Percentiles rank a stretch among this genome's conserved stretches.
Evolutionary conservation across 2,113 vertebrate genomes (phyloP).

Genomic region (Zootoca vivipara): DNA sequence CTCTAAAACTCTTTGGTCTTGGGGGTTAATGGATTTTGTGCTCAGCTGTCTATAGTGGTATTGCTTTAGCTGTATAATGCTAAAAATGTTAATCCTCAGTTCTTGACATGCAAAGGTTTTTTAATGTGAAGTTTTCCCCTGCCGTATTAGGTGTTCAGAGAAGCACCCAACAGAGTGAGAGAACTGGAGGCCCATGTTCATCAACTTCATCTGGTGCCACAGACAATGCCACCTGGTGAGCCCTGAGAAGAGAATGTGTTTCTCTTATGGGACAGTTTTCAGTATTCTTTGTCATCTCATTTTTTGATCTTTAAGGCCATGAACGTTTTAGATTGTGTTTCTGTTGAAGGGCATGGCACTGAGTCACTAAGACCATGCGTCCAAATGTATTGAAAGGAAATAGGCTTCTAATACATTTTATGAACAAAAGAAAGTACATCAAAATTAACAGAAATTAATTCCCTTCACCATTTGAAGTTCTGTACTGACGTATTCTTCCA

Average conservation of each 20-base stretch:
- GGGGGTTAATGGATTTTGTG: background rate
- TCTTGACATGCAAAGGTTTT: background rate
- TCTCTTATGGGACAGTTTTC: background rate
- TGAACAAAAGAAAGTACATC: background rate
- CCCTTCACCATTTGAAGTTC: constrained; percentile 1
- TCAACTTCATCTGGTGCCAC: constrained; percentile 65
- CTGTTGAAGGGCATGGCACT: background rate
- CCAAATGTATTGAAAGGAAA: background rate
- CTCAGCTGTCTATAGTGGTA: background rate
- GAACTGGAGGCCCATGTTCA: constrained; percentile 79
- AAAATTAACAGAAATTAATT: background rate
- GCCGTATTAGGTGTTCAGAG: constrained; percentile 77
- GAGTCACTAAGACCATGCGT: background rate
- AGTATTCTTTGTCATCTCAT: background rate
- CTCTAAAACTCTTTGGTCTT: background rate
- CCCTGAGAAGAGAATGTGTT: background rate
- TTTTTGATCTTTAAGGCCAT: background rate
- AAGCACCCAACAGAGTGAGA: constrained; percentile 81
- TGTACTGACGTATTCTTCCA: constrained; percentile 16
- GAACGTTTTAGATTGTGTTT: background rate
- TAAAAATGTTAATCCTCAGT: background rate
- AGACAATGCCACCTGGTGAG: constrained; percentile 78
- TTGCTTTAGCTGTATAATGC: background rate
- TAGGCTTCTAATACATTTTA: background rate
- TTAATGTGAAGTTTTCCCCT: background rate